Base-by-base conservation (phyloP, 2,113 vertebrate genomes). In the Sardina pilchardus region DNA sequence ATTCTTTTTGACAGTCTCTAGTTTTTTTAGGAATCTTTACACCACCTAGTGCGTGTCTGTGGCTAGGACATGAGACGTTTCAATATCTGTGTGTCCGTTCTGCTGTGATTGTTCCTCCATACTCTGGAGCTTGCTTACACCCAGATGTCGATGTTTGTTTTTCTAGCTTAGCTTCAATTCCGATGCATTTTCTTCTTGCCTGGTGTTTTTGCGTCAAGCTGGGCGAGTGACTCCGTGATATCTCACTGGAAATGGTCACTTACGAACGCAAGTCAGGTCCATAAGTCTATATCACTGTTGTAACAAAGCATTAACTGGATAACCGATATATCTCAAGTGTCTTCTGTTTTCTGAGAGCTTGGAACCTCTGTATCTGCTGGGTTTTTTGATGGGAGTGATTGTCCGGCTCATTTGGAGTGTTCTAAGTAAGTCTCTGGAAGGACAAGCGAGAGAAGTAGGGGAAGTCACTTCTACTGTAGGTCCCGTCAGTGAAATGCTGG, bases 71-170 rank as follows among this genome's bases (percentile, higher is more conserved):
- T 75, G 10, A 75, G 26, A 17, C 30, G 16, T 14, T 30, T 36
- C 30, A 75, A 36, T 71, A 14, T 34, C 67, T 34, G 34, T 26
- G 26, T 67, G n/a, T 67, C 67, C 16, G 34, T 36, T 75, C 4
- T 75, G 67, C 67, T 75, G 67, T 75, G 67, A 75, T 36, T 75
- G 67, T 34, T 56, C 21, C 53, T 56, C 53, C 53, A 56, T 56
- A 56, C 53, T 56, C 53, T 56, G 53, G 19, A 21, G 53, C 53
- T 21, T 56, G 19, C 53, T 56, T 24, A 24, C 53, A 56, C 19
- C 19, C 21, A 24, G 53, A 56, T 56, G 53, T 56, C 53, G 5
- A 17, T 53, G 48, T 53, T 17, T 16, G 8, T 7, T 26, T 63
- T 63, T 63, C 24, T 34, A 19, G 48, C 26, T 71, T 71, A 14